phyloP scores from a whole-genome alignment of 2,888 invertebrate genomes.

The Gonocerus acuteangulatus region DNA sequence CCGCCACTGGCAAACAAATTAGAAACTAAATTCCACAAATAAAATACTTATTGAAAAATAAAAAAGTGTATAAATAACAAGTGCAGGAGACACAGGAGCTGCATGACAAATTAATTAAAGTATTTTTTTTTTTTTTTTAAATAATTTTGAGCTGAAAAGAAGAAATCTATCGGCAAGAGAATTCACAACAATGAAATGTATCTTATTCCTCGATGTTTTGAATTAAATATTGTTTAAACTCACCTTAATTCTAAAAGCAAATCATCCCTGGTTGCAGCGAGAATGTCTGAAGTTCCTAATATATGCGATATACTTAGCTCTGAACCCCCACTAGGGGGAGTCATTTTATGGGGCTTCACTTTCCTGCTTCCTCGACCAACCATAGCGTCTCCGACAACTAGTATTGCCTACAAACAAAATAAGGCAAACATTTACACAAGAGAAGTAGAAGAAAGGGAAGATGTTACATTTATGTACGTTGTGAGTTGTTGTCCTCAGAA shows the following conservation, averaged over 20 bases:
- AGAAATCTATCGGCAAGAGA: no score
- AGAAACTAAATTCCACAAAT: no score
- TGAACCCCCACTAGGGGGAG: slow-evolving; percentile 43
- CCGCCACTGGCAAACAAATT: no score
- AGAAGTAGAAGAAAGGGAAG: not conserved
- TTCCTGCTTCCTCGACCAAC: slow-evolving; percentile 45
- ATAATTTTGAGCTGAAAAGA: no score
- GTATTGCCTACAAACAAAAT: slow-evolving; percentile 39
- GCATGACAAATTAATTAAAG: not conserved
- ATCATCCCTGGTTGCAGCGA: slow-evolving; percentile 63
- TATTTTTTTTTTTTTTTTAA: no score
- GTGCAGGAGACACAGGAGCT: no score
- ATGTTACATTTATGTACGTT: no score
- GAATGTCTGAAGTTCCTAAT: slow-evolving; percentile 73
- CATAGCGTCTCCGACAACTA: slow-evolving; percentile 75
- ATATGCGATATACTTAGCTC: slow-evolving; percentile 80
- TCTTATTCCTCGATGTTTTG: no score
- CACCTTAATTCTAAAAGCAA: slow-evolving; percentile 57
- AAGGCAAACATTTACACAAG: not conserved
- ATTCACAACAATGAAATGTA: no score
- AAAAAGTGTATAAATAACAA: not conserved
- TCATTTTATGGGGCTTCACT: slow-evolving; percentile 34
- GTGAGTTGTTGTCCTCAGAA: no score
- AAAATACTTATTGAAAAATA: not conserved
- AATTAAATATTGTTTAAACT: no score